Conservation (phyloP, 1,140 invertebrate genomes). For the Drosophila asahinai region DNA sequence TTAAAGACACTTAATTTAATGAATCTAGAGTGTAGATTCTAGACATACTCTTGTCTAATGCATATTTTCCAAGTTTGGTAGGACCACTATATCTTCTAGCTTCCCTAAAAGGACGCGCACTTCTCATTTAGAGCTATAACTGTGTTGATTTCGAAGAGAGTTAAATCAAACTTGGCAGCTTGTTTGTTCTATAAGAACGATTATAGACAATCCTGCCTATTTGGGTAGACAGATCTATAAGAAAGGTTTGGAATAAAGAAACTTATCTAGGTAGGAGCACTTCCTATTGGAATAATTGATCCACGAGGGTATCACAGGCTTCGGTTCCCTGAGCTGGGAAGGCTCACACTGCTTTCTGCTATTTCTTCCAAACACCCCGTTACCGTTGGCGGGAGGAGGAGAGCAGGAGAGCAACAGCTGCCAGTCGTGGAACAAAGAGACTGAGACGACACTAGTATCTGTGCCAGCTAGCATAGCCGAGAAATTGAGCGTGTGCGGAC, state of each 20-base stretch:
- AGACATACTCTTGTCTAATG: not conserved
- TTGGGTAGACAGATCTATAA: not conserved
- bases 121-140: not conserved
- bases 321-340: conserved; percentile 7
- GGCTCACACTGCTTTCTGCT: conserved; percentile 7
- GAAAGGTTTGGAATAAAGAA: not conserved
- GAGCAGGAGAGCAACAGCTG: conserved; percentile 36
- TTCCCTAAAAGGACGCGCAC: not conserved
- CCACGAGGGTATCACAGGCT: conserved; percentile 9
- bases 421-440: conserved; percentile 22
- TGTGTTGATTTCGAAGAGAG: not conserved
- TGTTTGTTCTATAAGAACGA: not conserved
- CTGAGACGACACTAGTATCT: conserved; percentile 34
- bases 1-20: not conserved
- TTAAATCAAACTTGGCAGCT: not conserved
- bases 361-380: conserved; percentile 7
- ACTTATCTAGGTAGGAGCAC: too few species aligned
- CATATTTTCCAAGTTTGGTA: not conserved
- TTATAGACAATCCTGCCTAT: not conserved
- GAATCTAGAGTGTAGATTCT: not conserved
- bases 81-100: not conserved
- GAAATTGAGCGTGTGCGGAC: conserved; percentile 46
- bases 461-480: conserved; percentile 28
- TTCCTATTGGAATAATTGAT: not conserved
- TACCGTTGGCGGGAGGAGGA: conserved; percentile 1